A percentile compares a stretch with the other conserved stretches of the same genome.
These are phyloP conservation scores for Stenichneumon culpator DNA, from an alignment of 2,888 invertebrate genomes.

Conservation along the genomic window DNA sequence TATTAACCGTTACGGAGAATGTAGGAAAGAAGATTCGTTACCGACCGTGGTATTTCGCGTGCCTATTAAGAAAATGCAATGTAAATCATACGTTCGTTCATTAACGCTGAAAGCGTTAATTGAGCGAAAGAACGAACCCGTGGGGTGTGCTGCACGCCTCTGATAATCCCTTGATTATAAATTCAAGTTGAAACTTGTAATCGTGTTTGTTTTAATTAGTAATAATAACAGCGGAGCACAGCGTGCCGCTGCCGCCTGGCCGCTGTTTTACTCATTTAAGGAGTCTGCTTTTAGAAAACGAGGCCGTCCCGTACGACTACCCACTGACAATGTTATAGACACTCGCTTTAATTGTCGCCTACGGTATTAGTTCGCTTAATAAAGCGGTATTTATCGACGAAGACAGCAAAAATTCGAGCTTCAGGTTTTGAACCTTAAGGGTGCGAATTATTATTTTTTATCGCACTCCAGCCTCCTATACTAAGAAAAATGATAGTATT, in stretches of 20 bases:
- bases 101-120: not conserved
- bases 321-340: conserved; percentile 44
- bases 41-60: not conserved
- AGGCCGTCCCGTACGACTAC: not conserved
- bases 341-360: conserved; percentile 76
- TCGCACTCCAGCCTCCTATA: not conserved
- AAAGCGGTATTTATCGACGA: conserved; percentile 78
- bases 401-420: conserved; percentile 14
- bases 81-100: conserved; percentile 13
- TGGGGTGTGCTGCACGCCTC: conserved; percentile 49
- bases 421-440: not conserved
- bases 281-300: conserved; percentile 70
- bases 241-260: conserved; percentile 72
- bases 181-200: conserved; percentile 79
- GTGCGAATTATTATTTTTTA: not conserved
- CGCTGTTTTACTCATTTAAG: conserved; percentile 76
- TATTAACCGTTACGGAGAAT: not conserved
- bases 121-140: conserved; percentile 16
- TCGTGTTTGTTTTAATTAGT: conserved; percentile 83
- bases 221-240: conserved; percentile 72
- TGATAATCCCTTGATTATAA: conserved; percentile 66
- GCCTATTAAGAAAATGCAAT: conserved; percentile 36
- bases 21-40: not conserved
- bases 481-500: too few species aligned
- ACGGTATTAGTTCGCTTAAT: conserved; percentile 76